Evolutionary conservation across 2,797 vertebrate species (phyloP).

Genomic region (Neostethus bicornis): DNA sequence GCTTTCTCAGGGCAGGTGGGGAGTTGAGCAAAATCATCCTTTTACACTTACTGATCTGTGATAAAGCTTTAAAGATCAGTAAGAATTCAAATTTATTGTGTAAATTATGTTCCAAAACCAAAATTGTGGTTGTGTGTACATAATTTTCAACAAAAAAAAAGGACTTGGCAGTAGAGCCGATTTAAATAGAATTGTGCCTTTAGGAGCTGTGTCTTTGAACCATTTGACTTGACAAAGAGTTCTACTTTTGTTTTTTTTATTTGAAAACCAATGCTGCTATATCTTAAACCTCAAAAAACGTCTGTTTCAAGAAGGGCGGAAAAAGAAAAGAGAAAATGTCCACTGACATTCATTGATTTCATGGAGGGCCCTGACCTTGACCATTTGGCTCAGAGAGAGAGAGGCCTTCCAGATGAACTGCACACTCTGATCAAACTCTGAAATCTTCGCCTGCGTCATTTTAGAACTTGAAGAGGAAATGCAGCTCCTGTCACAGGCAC

Average conservation of each 20-base stretch:
- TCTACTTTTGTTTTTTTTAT: neutral
- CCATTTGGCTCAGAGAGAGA: conserved; percentile 4
- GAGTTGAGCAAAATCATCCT: too few relatives aligned
- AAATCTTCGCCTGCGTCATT: conserved; percentile 14
- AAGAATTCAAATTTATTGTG: too few relatives aligned
- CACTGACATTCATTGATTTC: conserved; percentile 2
- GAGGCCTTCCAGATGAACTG: conserved; percentile 18
- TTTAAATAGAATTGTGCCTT: neutral
- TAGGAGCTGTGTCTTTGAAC: neutral
- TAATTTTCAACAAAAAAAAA: too few relatives aligned
- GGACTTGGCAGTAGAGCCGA: neutral
- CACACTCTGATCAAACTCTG: conserved; percentile 14
- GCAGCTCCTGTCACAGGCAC: conserved; percentile 27
- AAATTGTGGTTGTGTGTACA: too few relatives aligned
- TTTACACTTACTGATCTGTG: too few relatives aligned
- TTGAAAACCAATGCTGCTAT: neutral
- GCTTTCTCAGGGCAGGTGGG: too few relatives aligned
- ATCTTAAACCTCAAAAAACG: conserved; percentile 6
- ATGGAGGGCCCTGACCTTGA: conserved; percentile 30
- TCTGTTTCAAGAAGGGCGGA: neutral
- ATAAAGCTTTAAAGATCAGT: too few relatives aligned
- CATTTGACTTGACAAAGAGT: neutral
- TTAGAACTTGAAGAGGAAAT: conserved; percentile 12
- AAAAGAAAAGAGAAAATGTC: neutral
- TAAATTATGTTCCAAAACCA: too few relatives aligned